Percentiles rank a stretch among this genome's conserved stretches.
phyloP scores from a whole-genome alignment of 2,797 vertebrate genomes.

The Lophius americanus region DNA sequence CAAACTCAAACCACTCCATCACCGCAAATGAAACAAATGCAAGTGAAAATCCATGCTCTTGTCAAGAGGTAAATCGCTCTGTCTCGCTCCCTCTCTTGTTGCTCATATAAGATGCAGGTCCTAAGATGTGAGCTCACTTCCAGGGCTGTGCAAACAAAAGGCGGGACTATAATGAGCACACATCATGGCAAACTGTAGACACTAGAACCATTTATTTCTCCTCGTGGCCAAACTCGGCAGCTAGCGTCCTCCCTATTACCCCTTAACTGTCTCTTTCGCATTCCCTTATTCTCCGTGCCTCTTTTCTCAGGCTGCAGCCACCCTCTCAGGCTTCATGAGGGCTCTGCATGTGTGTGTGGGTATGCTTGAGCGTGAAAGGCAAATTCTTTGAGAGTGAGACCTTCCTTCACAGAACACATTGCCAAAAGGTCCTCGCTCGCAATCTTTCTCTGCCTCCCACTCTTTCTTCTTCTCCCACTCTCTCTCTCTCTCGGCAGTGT shows the following conservation, averaged over 20 bases:
- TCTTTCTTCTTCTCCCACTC: constrained; percentile 27
- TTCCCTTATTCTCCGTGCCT: constrained; percentile 34
- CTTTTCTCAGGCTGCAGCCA: constrained; percentile 32
- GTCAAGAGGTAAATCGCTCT: constrained; percentile 44
- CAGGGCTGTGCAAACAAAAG: constrained; percentile 48
- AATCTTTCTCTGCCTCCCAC: constrained; percentile 30
- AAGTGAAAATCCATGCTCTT: constrained; percentile 58
- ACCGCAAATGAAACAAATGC: constrained; percentile 60
- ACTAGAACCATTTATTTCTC: constrained; percentile 66
- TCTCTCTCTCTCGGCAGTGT: constrained; percentile 52
- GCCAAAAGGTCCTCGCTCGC: constrained; percentile 32
- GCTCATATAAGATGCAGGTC: constrained; percentile 13
- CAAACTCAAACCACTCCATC: constrained; percentile 29
- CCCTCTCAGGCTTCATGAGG: constrained; percentile 44
- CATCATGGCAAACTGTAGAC: constrained; percentile 64
- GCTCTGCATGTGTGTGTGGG: constrained; percentile 33
- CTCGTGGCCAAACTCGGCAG: constrained; percentile 50
- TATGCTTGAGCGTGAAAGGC: constrained; percentile 37
- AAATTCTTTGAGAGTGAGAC: constrained; percentile 47
- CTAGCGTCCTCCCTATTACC: constrained; percentile 36
- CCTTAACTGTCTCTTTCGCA: constrained; percentile 23
- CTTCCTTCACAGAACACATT: constrained; percentile 12
- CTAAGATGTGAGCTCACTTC: constrained; percentile 42
- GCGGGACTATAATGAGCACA: constrained; percentile 56
- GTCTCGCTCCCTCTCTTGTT: constrained; percentile 2